phyloP scores from a whole-genome alignment of 2,888 invertebrate genomes.

The Euproctis similis region DNA sequence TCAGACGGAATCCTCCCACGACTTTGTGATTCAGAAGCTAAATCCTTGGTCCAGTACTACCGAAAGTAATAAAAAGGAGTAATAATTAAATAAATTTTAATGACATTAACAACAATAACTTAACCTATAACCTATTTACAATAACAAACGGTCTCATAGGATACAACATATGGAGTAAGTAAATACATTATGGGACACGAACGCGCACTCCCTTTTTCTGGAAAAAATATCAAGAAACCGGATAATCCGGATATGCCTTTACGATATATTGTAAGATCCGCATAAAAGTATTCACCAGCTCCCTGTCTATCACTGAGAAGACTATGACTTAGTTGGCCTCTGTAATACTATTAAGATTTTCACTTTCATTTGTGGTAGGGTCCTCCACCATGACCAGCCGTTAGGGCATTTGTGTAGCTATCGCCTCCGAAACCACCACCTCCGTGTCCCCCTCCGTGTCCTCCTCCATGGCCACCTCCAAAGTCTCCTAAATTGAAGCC shows the following conservation, averaged over 20 bases:
- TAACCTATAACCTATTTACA: conserved; percentile 53
- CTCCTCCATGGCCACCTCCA: conserved; percentile 29
- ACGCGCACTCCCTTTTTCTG: too few relatives aligned
- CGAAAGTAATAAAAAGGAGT: conserved; percentile 4
- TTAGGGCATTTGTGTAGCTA: conserved; percentile 58
- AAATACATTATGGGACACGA: too few relatives aligned
- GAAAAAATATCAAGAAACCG: too few relatives aligned
- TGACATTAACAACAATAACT: conserved; percentile 55
- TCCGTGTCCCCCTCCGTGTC: conserved; percentile 8
- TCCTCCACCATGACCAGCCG: conserved; percentile 66
- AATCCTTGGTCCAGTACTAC: too few relatives aligned
- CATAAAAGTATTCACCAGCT: too few relatives aligned
- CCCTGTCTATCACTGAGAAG: conserved; percentile 16
- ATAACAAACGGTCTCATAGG: conserved; percentile 36
- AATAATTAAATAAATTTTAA: conserved; percentile 37
- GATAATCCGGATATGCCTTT: too few relatives aligned
- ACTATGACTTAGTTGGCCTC: conserved; percentile 64
- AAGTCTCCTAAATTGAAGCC: conserved; percentile 23
- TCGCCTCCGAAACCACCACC: conserved; percentile 45
- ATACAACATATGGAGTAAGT: too few relatives aligned
- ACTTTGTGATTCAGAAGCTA: too few relatives aligned
- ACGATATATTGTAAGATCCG: too few relatives aligned
- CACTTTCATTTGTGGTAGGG: conserved; percentile 56
- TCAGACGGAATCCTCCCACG: too few relatives aligned
- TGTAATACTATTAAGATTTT: conserved; percentile 21